Conservation (phyloP, 2,113 vertebrate species). For the Callionymus lyra region DNA sequence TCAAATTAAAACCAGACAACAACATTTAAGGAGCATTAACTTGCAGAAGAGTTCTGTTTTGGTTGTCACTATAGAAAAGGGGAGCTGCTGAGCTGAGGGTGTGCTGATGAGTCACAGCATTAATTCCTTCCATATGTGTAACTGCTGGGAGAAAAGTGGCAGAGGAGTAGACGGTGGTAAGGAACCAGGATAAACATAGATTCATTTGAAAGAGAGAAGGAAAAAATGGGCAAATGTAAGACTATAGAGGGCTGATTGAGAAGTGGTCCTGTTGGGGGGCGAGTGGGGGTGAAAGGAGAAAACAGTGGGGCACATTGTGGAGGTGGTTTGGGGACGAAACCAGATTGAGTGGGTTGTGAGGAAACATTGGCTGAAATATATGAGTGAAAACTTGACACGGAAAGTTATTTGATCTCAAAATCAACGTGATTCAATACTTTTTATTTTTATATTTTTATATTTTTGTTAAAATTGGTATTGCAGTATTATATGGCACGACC, state of each 20-base stretch:
- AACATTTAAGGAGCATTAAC: too few relatives aligned
- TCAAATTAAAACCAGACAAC: too few relatives aligned
- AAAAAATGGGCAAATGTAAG: slow-evolving; percentile 22
- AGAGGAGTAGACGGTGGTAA: slow-evolving; percentile 12
- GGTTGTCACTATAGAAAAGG: too few relatives aligned
- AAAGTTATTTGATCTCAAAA: too few relatives aligned
- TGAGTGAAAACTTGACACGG: slow-evolving; percentile 5
- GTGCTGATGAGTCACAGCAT: slow-evolving; percentile 59
- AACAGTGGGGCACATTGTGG: slow-evolving; percentile 47
- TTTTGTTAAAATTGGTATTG: too few relatives aligned
- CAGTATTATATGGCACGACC: too few relatives aligned
- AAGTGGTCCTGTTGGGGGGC: slow-evolving; percentile 17
- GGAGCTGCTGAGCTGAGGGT: slow-evolving; percentile 39
- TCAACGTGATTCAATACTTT: too few relatives aligned
- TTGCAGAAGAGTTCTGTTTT: too few relatives aligned
- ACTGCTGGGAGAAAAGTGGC: slow-evolving; percentile 26
- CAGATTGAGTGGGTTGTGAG: slow-evolving; percentile 1
- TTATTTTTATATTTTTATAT: too few relatives aligned
- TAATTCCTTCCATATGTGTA: slow-evolving; percentile 73
- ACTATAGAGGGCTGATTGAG: slow-evolving; percentile 47
- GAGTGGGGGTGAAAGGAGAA: slow-evolving; percentile 11
- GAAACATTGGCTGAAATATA: background rate
- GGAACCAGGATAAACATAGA: slow-evolving; percentile 31
- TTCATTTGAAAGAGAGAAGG: slow-evolving; percentile 33
- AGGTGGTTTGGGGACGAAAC: slow-evolving; percentile 10